Base-by-base conservation (phyloP, 2,888 invertebrate genomes). In the Pantelozetes paolii region DNA sequence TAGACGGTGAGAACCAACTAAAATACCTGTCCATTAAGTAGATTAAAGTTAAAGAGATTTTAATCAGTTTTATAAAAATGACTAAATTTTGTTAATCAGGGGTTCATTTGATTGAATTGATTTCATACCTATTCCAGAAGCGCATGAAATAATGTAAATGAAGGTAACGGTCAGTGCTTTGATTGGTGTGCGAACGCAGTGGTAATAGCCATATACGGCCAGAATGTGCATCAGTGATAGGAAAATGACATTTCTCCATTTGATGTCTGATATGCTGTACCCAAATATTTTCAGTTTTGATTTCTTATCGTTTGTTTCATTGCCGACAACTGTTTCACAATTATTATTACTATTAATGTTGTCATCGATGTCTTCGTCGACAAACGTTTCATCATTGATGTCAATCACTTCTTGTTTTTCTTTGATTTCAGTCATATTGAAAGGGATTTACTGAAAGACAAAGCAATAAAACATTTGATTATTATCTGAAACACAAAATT, bases 1-100 rank as follows among this genome's bases (percentile, higher is more conserved):
- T 2, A 74, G 59, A 1, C 74, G 59, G 48, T 74, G 74, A 15
- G 28, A 8, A 5, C 71, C 71, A 28, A 40, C 70, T 28, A 50
- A 18, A 70, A 59, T 18, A 18, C 59, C 59, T 26, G 20, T n/a
- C n/a, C n/a, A n/a, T n/a, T n/a, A n/a, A n/a, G n/a, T n/a, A n/a
- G n/a, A n/a, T n/a, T n/a, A n/a, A n/a, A n/a, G n/a, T n/a, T n/a
- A n/a, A n/a, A n/a, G n/a, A n/a, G n/a, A n/a, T n/a, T n/a, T n/a
- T n/a, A n/a, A n/a, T n/a, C n/a, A n/a, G n/a, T n/a, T n/a, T n/a
- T n/a, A n/a, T n/a, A n/a, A n/a, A n/a, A n/a, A n/a, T n/a, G n/a
- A n/a, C n/a, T n/a, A n/a, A n/a, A n/a, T n/a, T n/a, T n/a, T n/a
- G n/a, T n/a, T n/a, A n/a, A n/a, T n/a, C n/a, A n/a, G n/a, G n/a